A percentile compares a stretch with the other conserved stretches of the same genome.
phyloP scores from a whole-genome alignment of 2,888 invertebrate species.

The Acanthoscelides obtectus region DNA sequence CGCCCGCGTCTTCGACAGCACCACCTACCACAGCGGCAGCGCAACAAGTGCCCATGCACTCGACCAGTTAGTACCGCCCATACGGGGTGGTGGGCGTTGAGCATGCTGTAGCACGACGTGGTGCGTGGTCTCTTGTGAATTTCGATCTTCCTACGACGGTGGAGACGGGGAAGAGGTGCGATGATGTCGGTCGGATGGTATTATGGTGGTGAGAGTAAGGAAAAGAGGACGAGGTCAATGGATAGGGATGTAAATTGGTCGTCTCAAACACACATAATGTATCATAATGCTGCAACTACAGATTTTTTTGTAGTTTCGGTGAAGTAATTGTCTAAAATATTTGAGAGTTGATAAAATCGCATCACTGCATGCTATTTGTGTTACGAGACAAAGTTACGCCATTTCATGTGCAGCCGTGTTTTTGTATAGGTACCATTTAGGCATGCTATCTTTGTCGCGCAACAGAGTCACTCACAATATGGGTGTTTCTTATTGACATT shows the following conservation, averaged over 20 bases:
- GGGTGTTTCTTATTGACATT: too few species aligned
- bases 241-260: neutral
- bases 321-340: too few species aligned
- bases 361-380: too few species aligned
- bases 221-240: neutral
- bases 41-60: conserved; percentile 55
- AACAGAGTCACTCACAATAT: too few species aligned
- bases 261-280: neutral
- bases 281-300: too few species aligned
- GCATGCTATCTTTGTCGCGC: too few species aligned
- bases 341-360: too few species aligned
- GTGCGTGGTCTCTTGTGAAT: neutral
- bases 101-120: neutral
- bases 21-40: conserved; percentile 38
- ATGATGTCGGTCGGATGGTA: neutral
- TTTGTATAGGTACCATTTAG: too few species aligned
- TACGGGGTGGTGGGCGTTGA: neutral
- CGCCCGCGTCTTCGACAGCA: neutral
- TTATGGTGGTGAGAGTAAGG: neutral
- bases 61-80: conserved; percentile 47
- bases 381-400: too few species aligned
- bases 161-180: neutral
- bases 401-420: too few species aligned
- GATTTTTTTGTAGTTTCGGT: too few species aligned
- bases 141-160: neutral